Conservation (phyloP, 1,140 invertebrate genomes). For the Magallana gigas region DNA sequence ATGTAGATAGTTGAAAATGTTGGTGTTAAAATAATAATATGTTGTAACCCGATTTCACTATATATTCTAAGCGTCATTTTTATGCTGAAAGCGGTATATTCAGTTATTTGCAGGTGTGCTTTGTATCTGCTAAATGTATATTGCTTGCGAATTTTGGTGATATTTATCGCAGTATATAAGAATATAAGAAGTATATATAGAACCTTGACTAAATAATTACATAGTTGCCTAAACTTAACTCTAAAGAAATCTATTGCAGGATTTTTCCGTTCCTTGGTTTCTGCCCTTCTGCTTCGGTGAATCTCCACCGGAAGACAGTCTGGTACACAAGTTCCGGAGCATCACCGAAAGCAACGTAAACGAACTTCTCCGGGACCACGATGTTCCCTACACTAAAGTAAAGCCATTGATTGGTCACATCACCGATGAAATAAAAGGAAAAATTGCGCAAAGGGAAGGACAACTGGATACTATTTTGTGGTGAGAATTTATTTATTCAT, state of each 20-base stretch:
- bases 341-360: conserved; percentile 72
- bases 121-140: too few relatives aligned
- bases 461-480: conserved; percentile 75
- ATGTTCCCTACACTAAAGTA: conserved; percentile 71
- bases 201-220: too few relatives aligned
- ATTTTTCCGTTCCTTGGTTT: conserved; percentile 76
- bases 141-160: too few relatives aligned
- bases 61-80: too few relatives aligned
- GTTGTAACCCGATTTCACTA: too few relatives aligned
- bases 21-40: too few relatives aligned
- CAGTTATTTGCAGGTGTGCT: too few relatives aligned
- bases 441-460: conserved; percentile 64
- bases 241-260: conserved; percentile 51
- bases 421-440: conserved; percentile 64
- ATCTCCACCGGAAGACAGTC: conserved; percentile 63
- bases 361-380: conserved; percentile 62
- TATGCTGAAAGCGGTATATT: too few relatives aligned
- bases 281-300: conserved; percentile 73
- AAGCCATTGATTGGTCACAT: conserved; percentile 65
- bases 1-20: too few relatives aligned
- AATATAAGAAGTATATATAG: too few relatives aligned
- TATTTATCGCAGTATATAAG: too few relatives aligned
- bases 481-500: conserved; percentile 53
- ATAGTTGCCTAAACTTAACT: too few relatives aligned
- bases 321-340: conserved; percentile 60